phyloP scores from a whole-genome alignment of 2,797 vertebrate species.

The Halcyon badia region DNA sequence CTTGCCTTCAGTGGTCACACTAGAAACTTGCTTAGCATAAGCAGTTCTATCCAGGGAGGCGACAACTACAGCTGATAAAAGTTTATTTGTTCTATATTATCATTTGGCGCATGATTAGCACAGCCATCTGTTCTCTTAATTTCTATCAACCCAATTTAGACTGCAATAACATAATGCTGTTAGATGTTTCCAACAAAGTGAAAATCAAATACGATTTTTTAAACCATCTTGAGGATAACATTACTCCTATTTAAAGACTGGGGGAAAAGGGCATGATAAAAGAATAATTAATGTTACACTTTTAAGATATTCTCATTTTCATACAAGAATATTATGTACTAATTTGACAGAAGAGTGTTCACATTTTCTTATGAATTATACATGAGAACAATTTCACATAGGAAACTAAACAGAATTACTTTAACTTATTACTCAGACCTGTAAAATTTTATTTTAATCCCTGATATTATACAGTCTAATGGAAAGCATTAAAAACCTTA shows the following conservation, averaged over 20 bases:
- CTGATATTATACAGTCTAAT: constrained; percentile 48
- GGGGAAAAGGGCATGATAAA: not conserved
- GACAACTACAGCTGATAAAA: constrained; percentile 45
- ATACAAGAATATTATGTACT: constrained; percentile 18
- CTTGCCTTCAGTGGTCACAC: not conserved
- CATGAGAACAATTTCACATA: constrained; percentile 56
- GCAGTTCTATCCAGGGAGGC: not conserved
- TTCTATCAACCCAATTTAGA: constrained; percentile 67
- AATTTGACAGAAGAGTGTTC: constrained; percentile 23
- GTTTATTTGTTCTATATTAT: constrained; percentile 15
- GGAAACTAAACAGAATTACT: constrained; percentile 51
- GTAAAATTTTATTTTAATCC: constrained; percentile 66
- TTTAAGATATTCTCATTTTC: constrained; percentile 48
- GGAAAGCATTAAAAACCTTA: constrained; percentile 53
- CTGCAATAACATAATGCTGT: not conserved
- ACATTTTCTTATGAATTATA: constrained; percentile 44
- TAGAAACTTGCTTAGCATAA: constrained; percentile 2
- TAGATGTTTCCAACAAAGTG: constrained; percentile 63
- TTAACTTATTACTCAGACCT: constrained; percentile 47
- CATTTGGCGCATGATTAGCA: constrained; percentile 59
- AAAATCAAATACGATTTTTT: constrained; percentile 63
- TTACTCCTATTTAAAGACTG: constrained; percentile 32
- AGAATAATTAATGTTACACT: constrained; percentile 52
- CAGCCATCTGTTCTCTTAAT: constrained; percentile 74
- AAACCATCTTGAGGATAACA: constrained; percentile 43